phyloP scores from a whole-genome alignment of 2,797 vertebrate species.

The Megalops cyprinoides region DNA sequence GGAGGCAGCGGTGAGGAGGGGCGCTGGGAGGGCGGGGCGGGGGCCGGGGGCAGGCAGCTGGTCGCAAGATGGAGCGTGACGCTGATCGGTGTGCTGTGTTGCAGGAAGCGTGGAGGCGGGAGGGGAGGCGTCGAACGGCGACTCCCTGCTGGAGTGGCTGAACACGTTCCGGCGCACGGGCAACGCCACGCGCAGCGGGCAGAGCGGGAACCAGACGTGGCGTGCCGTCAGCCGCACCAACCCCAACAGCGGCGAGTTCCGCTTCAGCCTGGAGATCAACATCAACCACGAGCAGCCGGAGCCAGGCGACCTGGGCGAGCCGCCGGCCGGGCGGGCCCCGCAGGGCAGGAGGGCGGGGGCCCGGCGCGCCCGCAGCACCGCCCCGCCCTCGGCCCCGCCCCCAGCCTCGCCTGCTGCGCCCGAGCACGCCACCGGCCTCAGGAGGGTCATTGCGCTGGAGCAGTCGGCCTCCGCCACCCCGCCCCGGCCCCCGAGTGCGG shows the following conservation, averaged over 20 bases:
- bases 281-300: constrained; percentile 91
- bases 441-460: constrained; percentile 64
- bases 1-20: constrained; percentile 63
- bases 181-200: constrained; percentile 90
- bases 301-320: constrained; percentile 63
- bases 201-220: constrained; percentile 96
- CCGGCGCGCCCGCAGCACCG: constrained; percentile 73
- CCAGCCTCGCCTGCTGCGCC: constrained; percentile 58
- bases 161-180: constrained; percentile 90
- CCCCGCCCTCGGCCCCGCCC: constrained; percentile 55
- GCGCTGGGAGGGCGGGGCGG: constrained; percentile 26
- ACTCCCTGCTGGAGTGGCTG: constrained; percentile 91
- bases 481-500: constrained; percentile 51
- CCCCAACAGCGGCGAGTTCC: constrained; percentile 91
- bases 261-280: constrained; percentile 95
- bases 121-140: constrained; percentile 80
- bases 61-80: constrained; percentile 44
- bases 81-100: constrained; percentile 47
- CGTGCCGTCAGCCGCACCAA: constrained; percentile 93
- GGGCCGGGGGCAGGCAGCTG: not conserved
- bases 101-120: constrained; percentile 78
- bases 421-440: constrained; percentile 46
- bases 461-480: constrained; percentile 51
- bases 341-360: constrained; percentile 72
- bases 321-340: constrained; percentile 61